phyloP scores from a whole-genome alignment of 2,113 vertebrate species.

The Carlito syrichta region DNA sequence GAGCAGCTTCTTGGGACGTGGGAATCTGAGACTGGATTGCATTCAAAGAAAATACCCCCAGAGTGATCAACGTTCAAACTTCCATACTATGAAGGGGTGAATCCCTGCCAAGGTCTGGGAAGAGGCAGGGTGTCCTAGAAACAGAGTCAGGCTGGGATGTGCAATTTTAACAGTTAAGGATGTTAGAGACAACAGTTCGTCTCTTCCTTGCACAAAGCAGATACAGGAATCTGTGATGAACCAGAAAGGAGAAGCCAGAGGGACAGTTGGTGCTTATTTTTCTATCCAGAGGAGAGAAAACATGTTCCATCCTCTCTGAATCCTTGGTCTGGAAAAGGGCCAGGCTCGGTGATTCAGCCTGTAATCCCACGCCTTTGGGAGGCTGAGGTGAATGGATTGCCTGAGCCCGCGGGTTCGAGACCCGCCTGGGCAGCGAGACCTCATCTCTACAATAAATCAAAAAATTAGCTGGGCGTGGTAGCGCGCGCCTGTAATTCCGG shows the following conservation, averaged over 20 bases:
- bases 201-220: not conserved
- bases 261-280: not conserved
- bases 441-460: too few relatives aligned
- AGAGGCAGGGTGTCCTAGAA: not conserved
- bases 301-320: not conserved
- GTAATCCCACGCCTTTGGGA: too few relatives aligned
- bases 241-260: not conserved
- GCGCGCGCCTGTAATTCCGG: too few relatives aligned
- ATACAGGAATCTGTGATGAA: not conserved
- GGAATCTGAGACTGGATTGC: slow-evolving; percentile 43
- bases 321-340: slow-evolving; percentile 14
- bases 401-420: too few relatives aligned
- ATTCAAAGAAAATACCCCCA: slow-evolving; percentile 54
- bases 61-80: not conserved
- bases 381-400: too few relatives aligned
- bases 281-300: slow-evolving; percentile 19
- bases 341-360: too few relatives aligned
- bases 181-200: not conserved
- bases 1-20: slow-evolving; percentile 48
- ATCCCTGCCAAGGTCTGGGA: not conserved
- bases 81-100: not conserved
- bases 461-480: too few relatives aligned
- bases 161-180: not conserved
- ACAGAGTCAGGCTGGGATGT: not conserved
- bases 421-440: too few relatives aligned